Evolutionary conservation across 1,140 invertebrate genomes (phyloP), one percentile per base, ranked within the genome.

Genomic region (Calliopsis andreniformis): DNA sequence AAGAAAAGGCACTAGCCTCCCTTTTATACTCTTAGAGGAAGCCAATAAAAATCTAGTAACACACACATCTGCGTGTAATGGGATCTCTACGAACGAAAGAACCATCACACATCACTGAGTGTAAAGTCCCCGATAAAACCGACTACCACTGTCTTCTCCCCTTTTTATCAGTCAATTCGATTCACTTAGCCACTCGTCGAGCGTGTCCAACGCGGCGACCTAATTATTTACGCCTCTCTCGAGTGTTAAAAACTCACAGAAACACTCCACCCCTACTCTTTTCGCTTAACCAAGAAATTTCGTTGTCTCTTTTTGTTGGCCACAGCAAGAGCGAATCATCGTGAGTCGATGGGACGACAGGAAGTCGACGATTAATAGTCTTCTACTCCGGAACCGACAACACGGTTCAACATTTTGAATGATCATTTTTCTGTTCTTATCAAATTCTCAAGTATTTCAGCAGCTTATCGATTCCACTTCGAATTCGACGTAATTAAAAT

Each of bases 171-270:
- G 30, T 18, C 6, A 53, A 25, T 23, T 39, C 49, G 49, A 53
- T 67, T 47, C 47, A 67, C 47, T 67, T 67, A 53, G 39, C n/a
- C 28, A 67, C 64, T 51, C 64, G 64, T 53, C 64, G 47, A 35
- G n/a, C 45, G 18, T 25, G 45, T 35, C 32, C 45, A 8, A 14
- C 49, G 47, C 45, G 39, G 53, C 49, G 64, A 53, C 49, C 64
- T 47, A 53, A 67, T 67, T 63, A 63, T 63, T 67, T n/a, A 59
- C 55, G 39, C 20, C 25, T 59, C 53, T 30, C 49, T 45, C 16
- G 61, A 10, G 25, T 35, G 58, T 7, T 14, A 45, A 63, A 30
- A 63, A 23, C 8, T 20, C 10, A 14, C 39, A 12, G 8, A 32
- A 42, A 61, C 28, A 42, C 4, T 3, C 10, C 35, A 10, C 20